Conservation (phyloP, 2,888 invertebrate genomes). For the Drosophila phalerata region DNA sequence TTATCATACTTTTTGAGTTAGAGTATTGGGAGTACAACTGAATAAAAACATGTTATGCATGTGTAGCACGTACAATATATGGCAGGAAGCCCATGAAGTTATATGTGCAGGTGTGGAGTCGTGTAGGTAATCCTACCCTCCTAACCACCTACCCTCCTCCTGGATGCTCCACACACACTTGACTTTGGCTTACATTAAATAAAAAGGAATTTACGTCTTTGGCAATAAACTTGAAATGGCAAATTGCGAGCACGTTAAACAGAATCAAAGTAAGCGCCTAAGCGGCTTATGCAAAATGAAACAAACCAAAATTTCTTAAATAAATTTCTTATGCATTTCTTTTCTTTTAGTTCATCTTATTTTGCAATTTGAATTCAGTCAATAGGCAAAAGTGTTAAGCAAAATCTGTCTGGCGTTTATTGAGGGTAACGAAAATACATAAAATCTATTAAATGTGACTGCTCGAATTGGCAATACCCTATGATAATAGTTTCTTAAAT, state of each 20-base stretch:
- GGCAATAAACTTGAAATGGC: constrained; percentile 67
- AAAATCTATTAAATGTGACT: not conserved
- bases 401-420: constrained; percentile 76
- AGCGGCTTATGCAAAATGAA: constrained; percentile 74
- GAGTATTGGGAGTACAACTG: constrained; percentile 14
- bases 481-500: not conserved
- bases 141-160: not conserved
- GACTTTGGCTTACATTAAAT: constrained; percentile 65
- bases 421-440: constrained; percentile 63
- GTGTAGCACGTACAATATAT: constrained; percentile 51
- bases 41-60: constrained; percentile 47
- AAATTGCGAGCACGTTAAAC: constrained; percentile 58
- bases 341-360: constrained; percentile 42
- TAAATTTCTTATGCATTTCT: constrained; percentile 37
- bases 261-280: constrained; percentile 76
- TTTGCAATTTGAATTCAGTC: constrained; percentile 40
- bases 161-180: not conserved
- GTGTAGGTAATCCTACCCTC: constrained; percentile 1
- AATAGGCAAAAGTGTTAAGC: constrained; percentile 74
- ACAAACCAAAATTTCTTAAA: constrained; percentile 27
- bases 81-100: constrained; percentile 43
- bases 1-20: not conserved
- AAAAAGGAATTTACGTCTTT: constrained; percentile 71
- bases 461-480: constrained; percentile 7
- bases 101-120: constrained; percentile 30